phyloP scores from a whole-genome alignment of 1,140 invertebrate genomes.

The Rhyzopertha dominica region DNA sequence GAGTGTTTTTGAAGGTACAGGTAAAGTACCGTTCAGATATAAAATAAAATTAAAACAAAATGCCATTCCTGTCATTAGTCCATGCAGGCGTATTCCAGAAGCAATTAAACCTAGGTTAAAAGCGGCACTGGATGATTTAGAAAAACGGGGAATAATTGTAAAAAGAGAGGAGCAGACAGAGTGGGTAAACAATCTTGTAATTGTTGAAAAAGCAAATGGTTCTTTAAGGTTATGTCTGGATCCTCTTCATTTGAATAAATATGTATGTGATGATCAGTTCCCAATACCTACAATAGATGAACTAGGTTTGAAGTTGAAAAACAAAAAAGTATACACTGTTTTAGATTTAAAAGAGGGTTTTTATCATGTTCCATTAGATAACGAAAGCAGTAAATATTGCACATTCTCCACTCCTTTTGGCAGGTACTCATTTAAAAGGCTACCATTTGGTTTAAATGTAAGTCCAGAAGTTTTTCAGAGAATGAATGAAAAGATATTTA shows the following conservation, averaged over 20 bases:
- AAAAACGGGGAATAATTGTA: too few relatives aligned
- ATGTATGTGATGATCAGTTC: slow-evolving; percentile 41
- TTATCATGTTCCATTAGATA: slow-evolving; percentile 23
- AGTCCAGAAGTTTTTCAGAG: slow-evolving; percentile 41
- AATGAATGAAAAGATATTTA: slow-evolving; percentile 26
- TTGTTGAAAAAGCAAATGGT: slow-evolving; percentile 44
- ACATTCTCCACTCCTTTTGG: slow-evolving; percentile 42
- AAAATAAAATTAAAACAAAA: too few relatives aligned
- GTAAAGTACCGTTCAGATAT: too few relatives aligned
- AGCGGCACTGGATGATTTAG: too few relatives aligned
- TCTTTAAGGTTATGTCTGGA: slow-evolving; percentile 48
- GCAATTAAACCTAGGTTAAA: too few relatives aligned
- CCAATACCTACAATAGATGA: slow-evolving; percentile 45
- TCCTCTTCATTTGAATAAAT: slow-evolving; percentile 47
- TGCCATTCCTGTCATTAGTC: too few relatives aligned
- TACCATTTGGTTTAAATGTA: slow-evolving; percentile 38
- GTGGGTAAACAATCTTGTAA: too few relatives aligned
- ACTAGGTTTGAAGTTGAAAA: slow-evolving; percentile 37
- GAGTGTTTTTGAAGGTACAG: too few relatives aligned
- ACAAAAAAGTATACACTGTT: slow-evolving; percentile 44
- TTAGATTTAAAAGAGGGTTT: slow-evolving; percentile 43
- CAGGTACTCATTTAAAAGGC: slow-evolving; percentile 24
- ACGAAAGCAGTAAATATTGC: slow-evolving; percentile 23
- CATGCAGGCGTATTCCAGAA: too few relatives aligned
- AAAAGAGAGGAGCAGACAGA: too few relatives aligned